Evolutionary conservation across 1,140 invertebrate genomes (phyloP).

Genomic region (Triops cancriformis): DNA sequence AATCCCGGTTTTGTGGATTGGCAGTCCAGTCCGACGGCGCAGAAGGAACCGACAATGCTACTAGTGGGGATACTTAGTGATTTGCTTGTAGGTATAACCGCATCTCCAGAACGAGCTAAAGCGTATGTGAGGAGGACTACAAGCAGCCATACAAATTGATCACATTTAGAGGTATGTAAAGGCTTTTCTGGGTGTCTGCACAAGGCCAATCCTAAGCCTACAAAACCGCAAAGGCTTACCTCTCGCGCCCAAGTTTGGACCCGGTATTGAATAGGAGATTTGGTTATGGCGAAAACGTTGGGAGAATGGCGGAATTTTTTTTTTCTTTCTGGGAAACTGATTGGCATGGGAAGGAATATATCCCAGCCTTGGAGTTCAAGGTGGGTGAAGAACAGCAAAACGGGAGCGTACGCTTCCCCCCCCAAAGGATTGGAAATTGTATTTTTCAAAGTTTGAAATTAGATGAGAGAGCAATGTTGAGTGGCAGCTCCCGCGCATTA

Average conservation of each 20-base stretch:
- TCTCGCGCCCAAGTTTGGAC: background rate
- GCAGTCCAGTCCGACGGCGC: background rate
- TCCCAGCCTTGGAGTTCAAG: no score
- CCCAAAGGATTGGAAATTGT: background rate
- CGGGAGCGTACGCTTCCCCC: no score
- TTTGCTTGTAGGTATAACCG: background rate
- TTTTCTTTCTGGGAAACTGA: background rate
- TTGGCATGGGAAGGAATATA: no score
- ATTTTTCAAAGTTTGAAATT: background rate
- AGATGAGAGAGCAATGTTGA: conserved; percentile 10
- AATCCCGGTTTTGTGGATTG: background rate
- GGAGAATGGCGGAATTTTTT: background rate
- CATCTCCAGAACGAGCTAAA: background rate
- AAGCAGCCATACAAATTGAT: background rate
- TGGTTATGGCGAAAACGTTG: background rate
- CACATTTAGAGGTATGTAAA: background rate
- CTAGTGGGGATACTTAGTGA: background rate
- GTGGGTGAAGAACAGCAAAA: no score
- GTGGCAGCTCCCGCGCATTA: conserved; percentile 4
- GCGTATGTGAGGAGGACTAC: background rate
- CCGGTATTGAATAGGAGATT: background rate
- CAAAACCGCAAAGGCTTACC: background rate
- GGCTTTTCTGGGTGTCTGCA: background rate
- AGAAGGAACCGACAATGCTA: background rate
- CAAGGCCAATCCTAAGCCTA: background rate